Percentiles rank a stretch among this genome's conserved stretches.
These are phyloP conservation scores for Chrysina gloriosa DNA, from an alignment of 2,888 invertebrate genomes.

Conservation along the genomic window DNA sequence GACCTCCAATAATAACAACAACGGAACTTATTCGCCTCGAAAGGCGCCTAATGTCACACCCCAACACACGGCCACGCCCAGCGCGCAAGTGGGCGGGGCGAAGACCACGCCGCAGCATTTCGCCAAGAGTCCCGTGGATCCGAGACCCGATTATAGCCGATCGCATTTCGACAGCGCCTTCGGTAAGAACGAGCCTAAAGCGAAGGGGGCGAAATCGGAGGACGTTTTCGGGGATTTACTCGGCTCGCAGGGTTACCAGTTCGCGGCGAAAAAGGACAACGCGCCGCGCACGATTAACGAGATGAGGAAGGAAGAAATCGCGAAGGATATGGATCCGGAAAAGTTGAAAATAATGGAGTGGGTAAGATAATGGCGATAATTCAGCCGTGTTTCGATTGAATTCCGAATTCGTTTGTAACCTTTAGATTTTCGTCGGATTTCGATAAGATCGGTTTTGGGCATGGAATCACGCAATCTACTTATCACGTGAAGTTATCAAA, in stretches of 20 bases:
- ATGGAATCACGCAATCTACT: too few relatives aligned
- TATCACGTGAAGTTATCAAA: too few relatives aligned
- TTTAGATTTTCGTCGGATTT: conserved; percentile 15
- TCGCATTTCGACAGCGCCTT: conserved; percentile 75
- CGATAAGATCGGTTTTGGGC: conserved; percentile 29
- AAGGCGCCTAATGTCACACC: conserved; percentile 57
- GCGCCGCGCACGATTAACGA: conserved; percentile 91
- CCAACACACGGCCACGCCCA: conserved; percentile 39
- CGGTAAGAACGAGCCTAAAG: conserved; percentile 52
- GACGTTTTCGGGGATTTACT: conserved; percentile 91
- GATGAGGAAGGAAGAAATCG: conserved; percentile 89
- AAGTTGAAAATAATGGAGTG: conserved; percentile 84
- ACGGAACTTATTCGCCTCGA: conserved; percentile 49
- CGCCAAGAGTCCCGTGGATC: conserved; percentile 61
- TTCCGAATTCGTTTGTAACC: background rate
- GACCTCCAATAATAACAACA: conserved; percentile 42
- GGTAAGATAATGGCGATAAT: conserved; percentile 73
- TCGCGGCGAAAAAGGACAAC: conserved; percentile 77
- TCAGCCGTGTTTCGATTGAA: background rate
- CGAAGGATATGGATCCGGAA: conserved; percentile 91
- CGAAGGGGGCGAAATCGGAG: conserved; percentile 48
- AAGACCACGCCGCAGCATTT: conserved; percentile 61
- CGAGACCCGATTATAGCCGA: conserved; percentile 72
- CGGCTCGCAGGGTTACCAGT: conserved; percentile 90
- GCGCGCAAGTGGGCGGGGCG: conserved; percentile 52